Base-by-base conservation (phyloP, 2,888 invertebrate genomes). In the Tenthredo distinguenda region DNA sequence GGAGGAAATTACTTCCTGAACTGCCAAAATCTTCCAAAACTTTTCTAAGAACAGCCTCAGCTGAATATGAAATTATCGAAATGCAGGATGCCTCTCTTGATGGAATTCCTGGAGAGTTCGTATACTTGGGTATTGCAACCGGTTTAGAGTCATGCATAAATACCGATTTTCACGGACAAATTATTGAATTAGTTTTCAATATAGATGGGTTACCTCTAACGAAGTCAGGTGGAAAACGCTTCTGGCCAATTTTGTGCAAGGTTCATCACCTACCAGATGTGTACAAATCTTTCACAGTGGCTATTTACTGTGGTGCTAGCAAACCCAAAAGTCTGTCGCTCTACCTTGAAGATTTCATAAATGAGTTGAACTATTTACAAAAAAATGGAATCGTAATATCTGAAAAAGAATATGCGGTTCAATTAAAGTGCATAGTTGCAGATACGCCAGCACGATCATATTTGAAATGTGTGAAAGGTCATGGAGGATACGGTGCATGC, bases 161-260 rank as follows among this genome's bases (percentile, higher is more conserved):
- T 50, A 26, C 74, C 7, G 47, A 62, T 74, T 74, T 74, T n/a
- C 74, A 74, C 18, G 76, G 37, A 37, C 71, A 85, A 18, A 34
- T 65, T 55, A 65, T 88, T n/a, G n/a, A 87, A 74, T 82, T 87
- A 26, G 85, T 86, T 34, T 26, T 88, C 9, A 87, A 87, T 62
- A 84, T 88, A 18, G 87, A 89, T 86, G 87, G 88, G 26, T 58
- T 88, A 9, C 79, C 85, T 26, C 58, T 86, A 68, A 82, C 85
- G 0, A 87, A 86, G 55, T 86, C 86, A 15, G 86, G 87, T 85
- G 43, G 84, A 74, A 87, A 50, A 58, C 65, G 50, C 12, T 81
- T 87, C 43, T 88, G 87, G 87, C 86, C 88, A 12, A 87, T 88
- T 86, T 86, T 86, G 31, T 85, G 87, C 62, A 86, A 86, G 79